Base-by-base conservation (phyloP, 1,140 invertebrate species). In the Scylla paramamosain region DNA sequence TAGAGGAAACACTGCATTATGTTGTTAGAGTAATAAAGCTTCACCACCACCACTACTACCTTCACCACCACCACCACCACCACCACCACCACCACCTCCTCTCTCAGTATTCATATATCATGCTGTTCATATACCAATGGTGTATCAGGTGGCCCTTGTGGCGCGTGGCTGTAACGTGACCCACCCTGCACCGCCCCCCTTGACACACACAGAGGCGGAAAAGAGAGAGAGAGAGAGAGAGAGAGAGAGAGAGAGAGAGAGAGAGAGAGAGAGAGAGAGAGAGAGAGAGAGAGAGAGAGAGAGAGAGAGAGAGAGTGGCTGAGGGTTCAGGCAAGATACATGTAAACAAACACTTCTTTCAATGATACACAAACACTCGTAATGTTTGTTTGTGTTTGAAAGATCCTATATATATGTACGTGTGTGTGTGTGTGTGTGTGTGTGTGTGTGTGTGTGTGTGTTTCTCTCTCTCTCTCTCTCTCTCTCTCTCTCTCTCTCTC, bases 1-100 rank as follows among this genome's bases (percentile, higher is more conserved):
- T 1, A 77, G 67, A 77, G 67, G 67, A 77, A 77, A n/a, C 67
- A 77, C 67, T 77, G n/a, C 67, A 77, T 77, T 77, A 77, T 77
- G 67, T n/a, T 77, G 67, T 77, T 77, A 77, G 67, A 3, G 16
- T 77, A 77, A 77, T 77, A 77, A n/a, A 77, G 20, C 52, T 8
- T 20, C 52, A 59, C 20, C 52, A 59, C 52, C 20, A 59, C 52
- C 52, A 12, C 52, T 12, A 59, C 52, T 12, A 59, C 52, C 52
- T 0, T 8, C 20, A 59, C 52, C 10, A 59, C 67, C n/a, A 77
- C 67, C 8, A 25, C 25, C n/a, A n/a, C 20, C n/a, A 20, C 67
- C n/a, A 25, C 8, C 67, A n/a, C 25, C n/a, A 77, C 67, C 25
- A 77, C 25, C 25, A n/a, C 25, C 52, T 16, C 10, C 52, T 59